Base-by-base conservation (phyloP, 2,797 vertebrate genomes). In the Phalanger gymnotis region DNA sequence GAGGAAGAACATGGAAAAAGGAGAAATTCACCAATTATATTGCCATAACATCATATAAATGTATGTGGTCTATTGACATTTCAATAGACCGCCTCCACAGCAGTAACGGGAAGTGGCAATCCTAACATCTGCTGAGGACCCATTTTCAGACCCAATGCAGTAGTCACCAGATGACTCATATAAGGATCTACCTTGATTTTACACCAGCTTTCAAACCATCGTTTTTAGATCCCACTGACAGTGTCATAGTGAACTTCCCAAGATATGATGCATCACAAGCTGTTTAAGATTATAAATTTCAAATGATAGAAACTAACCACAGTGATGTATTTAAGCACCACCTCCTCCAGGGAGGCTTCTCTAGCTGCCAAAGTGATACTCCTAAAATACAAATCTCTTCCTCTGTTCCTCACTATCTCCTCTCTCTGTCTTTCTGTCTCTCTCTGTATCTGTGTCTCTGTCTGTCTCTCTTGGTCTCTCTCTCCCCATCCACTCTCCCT, bases 21-120 rank as follows among this genome's bases (percentile, higher is more conserved):
- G 96, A 98, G 52, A 90, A 87, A 97, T 91, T 95, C 93, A 90
- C 92, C 96, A 95, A 95, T 97, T 97, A 97, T 90, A 96, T 11
- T 95, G 93, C 94, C 58, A 57, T 94, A 92, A n/a, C 0, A 4
- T 54, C 93, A 93, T 93, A 97, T 94, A 97, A 93, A 96, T 0
- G 4, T 97, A 92, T 10, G 0, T 52, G 94, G 87, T 28, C 34
- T 97, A 96, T 0, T 95, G 94, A 66, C 97, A 98, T 95, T 98
- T 97, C 96, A 97, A 97, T 95, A 51, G 87, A 90, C 94, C 94
- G 91, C 95, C 87, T 97, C 94, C 61, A 92, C 54, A 96, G 95
- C 61, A 93, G 2, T 89, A 54, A 0, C 90, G 89, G 96, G 92
- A 81, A 25, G 10, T 52, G 92, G 93, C 91, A 91, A 90, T 95